Evolutionary conservation across 2,113 vertebrate species (phyloP).

Genomic region (Plectropomus leopardus): DNA sequence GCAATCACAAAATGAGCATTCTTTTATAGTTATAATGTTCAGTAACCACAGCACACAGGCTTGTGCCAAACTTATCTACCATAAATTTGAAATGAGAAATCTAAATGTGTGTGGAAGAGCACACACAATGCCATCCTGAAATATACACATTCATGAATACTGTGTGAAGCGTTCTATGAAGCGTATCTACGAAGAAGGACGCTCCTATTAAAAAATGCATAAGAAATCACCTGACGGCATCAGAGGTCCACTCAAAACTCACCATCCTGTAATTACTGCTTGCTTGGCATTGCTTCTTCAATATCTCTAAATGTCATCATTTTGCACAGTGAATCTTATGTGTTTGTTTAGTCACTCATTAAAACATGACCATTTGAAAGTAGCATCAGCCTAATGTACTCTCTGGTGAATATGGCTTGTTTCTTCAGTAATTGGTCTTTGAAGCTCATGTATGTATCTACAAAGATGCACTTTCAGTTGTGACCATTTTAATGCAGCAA

Average conservation of each 20-base stretch:
- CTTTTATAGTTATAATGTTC: not conserved
- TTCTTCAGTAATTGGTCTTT: conserved; percentile 54
- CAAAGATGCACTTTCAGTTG: conserved; percentile 8
- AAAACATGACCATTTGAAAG: conserved; percentile 44
- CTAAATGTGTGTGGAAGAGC: not conserved
- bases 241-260: not conserved
- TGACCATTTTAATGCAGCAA: conserved; percentile 13
- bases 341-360: conserved; percentile 58
- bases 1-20: not conserved
- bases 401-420: conserved; percentile 25
- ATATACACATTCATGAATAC: conserved; percentile 11
- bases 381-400: conserved; percentile 36
- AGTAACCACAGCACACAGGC: not conserved
- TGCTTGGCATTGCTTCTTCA: not conserved
- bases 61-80: conserved; percentile 12
- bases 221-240: not conserved
- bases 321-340: conserved; percentile 9
- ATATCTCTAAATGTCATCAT: conserved; percentile 13
- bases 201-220: conserved; percentile 17
- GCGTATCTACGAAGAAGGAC: not conserved
- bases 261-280: too few species aligned
- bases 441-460: not conserved
- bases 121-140: not conserved
- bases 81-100: conserved; percentile 42
- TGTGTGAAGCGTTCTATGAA: not conserved